phyloP scores from a whole-genome alignment of 2,797 vertebrate genomes.

The Chelidonichthys spinosus region DNA sequence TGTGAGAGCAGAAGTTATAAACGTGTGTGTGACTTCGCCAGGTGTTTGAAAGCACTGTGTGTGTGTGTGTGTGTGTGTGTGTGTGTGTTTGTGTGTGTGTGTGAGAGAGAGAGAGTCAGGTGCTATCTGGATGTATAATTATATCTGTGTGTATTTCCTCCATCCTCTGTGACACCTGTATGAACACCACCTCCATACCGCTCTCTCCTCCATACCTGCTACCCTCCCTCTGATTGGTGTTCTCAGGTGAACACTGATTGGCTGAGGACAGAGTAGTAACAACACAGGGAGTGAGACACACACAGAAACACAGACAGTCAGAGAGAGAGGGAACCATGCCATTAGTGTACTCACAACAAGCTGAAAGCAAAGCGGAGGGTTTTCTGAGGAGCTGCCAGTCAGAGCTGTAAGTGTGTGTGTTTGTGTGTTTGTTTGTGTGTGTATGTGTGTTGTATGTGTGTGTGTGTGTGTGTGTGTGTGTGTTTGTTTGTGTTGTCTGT shows the following conservation, averaged over 20 bases:
- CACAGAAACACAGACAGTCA: background rate
- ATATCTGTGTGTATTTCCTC: background rate
- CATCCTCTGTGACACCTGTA: slow-evolving; percentile 53
- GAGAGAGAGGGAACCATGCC: slow-evolving; percentile 20
- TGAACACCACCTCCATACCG: slow-evolving; percentile 10
- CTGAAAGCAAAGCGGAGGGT: slow-evolving; percentile 20
- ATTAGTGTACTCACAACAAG: slow-evolving; percentile 17
- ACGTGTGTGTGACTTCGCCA: background rate
- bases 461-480: slow-evolving; percentile 16
- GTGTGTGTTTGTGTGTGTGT: background rate
- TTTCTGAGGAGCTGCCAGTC: slow-evolving; percentile 39
- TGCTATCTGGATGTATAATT: slow-evolving; percentile 16
- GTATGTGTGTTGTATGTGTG: background rate
- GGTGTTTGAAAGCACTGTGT: background rate
- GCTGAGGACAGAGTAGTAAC: slow-evolving; percentile 25
- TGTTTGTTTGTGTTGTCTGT: background rate
- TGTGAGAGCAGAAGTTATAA: background rate
- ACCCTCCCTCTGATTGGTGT: slow-evolving; percentile 37
- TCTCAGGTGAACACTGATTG: slow-evolving; percentile 33
- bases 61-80: too few relatives aligned
- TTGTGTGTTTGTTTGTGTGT: slow-evolving; percentile 8
- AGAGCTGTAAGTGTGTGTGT: slow-evolving; percentile 47
- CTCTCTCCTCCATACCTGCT: slow-evolving; percentile 47
- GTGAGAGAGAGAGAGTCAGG: background rate
- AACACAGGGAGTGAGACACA: background rate